Percentiles rank a stretch among this genome's conserved stretches.
Conservation (phyloP, 2,113 vertebrate species). For the Bubo blakistoni region DNA sequence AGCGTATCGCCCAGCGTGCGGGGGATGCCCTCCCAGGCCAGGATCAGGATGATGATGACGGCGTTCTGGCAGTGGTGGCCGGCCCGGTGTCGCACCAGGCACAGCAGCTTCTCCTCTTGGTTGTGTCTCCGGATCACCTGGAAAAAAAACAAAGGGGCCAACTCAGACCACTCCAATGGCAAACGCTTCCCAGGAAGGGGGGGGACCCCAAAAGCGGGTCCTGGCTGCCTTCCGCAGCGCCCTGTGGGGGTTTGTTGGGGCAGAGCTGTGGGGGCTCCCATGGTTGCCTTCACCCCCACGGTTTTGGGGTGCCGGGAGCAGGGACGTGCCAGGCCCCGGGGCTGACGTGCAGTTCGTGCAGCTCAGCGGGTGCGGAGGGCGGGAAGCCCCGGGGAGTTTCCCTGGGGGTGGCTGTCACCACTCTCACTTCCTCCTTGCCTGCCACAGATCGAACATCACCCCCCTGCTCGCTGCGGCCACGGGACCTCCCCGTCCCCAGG, state of each 20-base stretch:
- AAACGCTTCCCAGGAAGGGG: background rate
- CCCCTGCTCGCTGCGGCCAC: accelerated
- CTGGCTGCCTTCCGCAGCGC: background rate
- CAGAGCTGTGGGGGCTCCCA: background rate
- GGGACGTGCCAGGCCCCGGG: accelerated
- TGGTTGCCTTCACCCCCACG: accelerated
- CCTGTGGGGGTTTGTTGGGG: accelerated
- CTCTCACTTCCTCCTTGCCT: background rate
- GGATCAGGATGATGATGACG: conserved; percentile 92
- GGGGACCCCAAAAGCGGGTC: background rate
- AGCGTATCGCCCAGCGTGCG: conserved; percentile 86
- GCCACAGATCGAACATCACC: accelerated
- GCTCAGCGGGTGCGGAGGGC: accelerated
- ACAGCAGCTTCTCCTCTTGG: conserved; percentile 91
- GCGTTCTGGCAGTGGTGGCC: conserved; percentile 94
- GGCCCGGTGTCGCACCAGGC: conserved; percentile 87
- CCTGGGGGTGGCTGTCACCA: accelerated
- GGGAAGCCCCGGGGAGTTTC: background rate
- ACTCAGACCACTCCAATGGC: accelerated
- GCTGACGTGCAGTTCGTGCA: background rate
- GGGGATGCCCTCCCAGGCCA: conserved; percentile 96
- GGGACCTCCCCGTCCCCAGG: background rate
- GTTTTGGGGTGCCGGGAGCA: background rate
- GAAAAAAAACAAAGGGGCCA: background rate
- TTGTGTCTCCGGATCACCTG: conserved; percentile 92